phyloP scores from a whole-genome alignment of 2,113 vertebrate genomes.

The Dunckerocampus dactyliophorus region DNA sequence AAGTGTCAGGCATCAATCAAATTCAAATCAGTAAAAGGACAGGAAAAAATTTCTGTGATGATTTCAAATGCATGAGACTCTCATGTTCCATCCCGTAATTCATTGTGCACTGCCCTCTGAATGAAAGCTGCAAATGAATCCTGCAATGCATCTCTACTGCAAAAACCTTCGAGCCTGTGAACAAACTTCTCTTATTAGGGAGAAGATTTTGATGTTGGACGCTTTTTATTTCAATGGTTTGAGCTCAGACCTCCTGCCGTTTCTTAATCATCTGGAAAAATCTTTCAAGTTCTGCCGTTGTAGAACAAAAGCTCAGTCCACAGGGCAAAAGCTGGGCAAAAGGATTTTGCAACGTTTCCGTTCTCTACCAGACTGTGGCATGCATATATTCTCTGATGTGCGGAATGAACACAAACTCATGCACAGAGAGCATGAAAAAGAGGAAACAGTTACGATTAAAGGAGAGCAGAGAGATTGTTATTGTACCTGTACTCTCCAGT shows the following conservation, averaged over 20 bases:
- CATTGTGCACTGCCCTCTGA: not conserved
- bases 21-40: too few relatives aligned
- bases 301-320: not conserved
- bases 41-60: too few relatives aligned
- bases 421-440: not conserved
- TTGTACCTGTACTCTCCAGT: slow-evolving; percentile 85
- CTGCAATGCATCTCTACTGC: not conserved
- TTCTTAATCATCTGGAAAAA: not conserved
- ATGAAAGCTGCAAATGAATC: not conserved
- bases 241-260: not conserved
- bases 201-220: slow-evolving; percentile 2
- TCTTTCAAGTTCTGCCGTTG: not conserved
- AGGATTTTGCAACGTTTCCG: not conserved
- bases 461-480: not conserved
- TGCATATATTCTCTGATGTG: not conserved
- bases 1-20: too few relatives aligned
- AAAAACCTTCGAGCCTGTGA: not conserved
- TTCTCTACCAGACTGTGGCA: not conserved
- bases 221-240: not conserved
- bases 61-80: too few relatives aligned
- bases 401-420: too few relatives aligned
- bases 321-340: not conserved
- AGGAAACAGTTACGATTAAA: not conserved
- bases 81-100: too few relatives aligned
- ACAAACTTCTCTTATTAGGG: not conserved